phyloP scores from a whole-genome alignment of 2,797 vertebrate genomes.

The Pseudocheirus occidentalis region DNA sequence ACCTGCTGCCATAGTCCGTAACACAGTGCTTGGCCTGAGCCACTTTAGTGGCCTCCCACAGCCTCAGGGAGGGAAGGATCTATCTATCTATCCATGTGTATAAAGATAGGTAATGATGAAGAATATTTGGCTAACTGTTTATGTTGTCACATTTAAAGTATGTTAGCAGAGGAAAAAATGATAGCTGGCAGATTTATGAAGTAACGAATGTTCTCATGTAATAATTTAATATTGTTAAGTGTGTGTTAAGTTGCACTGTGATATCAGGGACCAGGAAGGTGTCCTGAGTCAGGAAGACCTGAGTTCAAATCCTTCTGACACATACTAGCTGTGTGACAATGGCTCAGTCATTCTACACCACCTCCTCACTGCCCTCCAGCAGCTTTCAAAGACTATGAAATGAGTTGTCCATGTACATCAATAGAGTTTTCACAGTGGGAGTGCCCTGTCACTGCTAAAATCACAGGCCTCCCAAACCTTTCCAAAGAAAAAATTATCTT shows the following conservation, averaged over 20 bases:
- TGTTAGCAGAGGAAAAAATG: too few relatives aligned
- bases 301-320: background rate
- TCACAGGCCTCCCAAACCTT: background rate
- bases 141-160: background rate
- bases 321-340: background rate
- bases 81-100: background rate
- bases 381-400: background rate
- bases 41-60: background rate
- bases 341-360: background rate
- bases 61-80: background rate
- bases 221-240: background rate
- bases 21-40: background rate
- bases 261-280: background rate
- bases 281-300: background rate
- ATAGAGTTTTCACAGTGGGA: background rate
- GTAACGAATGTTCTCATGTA: background rate
- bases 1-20: background rate
- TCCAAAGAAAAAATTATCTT: background rate
- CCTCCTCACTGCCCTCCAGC: background rate
- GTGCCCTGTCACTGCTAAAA: background rate
- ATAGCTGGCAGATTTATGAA: background rate
- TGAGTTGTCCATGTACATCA: background rate
- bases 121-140: background rate
- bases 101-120: background rate
- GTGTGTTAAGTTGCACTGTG: background rate